phyloP scores from a whole-genome alignment of 2,797 vertebrate species.

The Pangasius mekongensis region DNA sequence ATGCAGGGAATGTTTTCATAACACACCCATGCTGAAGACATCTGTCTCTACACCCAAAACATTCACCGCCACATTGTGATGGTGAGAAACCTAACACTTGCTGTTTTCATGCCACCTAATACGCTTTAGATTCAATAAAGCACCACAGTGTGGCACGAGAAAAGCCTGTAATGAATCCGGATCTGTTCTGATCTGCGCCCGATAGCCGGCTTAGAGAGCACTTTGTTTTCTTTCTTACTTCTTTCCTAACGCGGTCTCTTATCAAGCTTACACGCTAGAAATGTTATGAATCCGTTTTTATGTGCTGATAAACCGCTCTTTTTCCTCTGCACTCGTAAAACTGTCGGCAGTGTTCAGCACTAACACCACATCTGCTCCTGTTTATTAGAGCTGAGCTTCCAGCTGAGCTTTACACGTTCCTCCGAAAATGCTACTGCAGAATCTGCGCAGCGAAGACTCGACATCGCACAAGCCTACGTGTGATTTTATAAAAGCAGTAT shows the following conservation, averaged over 20 bases:
- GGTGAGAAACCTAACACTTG: not conserved
- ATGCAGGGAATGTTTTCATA: slow-evolving; percentile 51
- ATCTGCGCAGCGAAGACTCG: too few relatives aligned
- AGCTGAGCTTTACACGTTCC: too few relatives aligned
- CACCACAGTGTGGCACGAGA: too few relatives aligned
- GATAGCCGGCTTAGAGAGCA: not conserved
- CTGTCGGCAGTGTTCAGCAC: not conserved
- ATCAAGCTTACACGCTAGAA: not conserved
- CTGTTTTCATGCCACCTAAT: not conserved
- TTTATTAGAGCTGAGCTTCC: not conserved
- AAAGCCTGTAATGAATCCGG: not conserved
- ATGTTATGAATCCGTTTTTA: not conserved
- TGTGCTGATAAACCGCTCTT: not conserved
- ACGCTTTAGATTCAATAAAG: not conserved
- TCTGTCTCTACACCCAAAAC: slow-evolving; percentile 26
- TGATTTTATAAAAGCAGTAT: too few relatives aligned
- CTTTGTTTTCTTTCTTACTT: too few relatives aligned
- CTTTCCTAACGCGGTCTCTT: not conserved
- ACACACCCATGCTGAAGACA: slow-evolving; percentile 45
- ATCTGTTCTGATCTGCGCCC: too few relatives aligned
- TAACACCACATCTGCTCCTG: not conserved
- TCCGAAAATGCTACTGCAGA: not conserved
- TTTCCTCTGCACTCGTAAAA: not conserved
- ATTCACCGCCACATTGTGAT: not conserved
- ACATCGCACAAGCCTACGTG: too few relatives aligned